Conservation (phyloP, 1,140 invertebrate genomes). For the Trachymyrmex septentrionalis region DNA sequence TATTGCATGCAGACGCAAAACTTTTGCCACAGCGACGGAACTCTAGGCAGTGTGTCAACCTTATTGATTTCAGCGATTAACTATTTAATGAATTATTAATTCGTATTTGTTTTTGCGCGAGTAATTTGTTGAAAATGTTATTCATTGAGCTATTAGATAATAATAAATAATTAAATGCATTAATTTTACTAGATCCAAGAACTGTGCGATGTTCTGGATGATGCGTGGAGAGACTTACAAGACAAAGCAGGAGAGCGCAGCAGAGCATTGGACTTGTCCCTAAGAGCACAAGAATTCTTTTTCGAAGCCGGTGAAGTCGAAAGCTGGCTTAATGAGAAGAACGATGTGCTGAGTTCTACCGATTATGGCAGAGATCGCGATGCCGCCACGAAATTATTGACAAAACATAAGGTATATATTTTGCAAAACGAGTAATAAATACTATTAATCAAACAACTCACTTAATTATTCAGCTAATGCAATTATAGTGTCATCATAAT, state of each 20-base stretch:
- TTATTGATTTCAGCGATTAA: background rate
- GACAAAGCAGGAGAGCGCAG: conserved; percentile 91
- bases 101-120: conserved; percentile 25
- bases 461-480: background rate
- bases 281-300: conserved; percentile 96
- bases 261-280: conserved; percentile 93
- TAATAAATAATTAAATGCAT: conserved; percentile 26
- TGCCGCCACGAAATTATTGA: conserved; percentile 95
- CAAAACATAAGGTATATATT: conserved; percentile 93
- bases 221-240: conserved; percentile 91
- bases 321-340: conserved; percentile 96
- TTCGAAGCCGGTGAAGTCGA: conserved; percentile 97
- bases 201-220: conserved; percentile 89
- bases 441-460: background rate
- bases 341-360: conserved; percentile 92
- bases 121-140: conserved; percentile 19
- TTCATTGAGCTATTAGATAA: background rate
- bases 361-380: conserved; percentile 96
- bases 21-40: conserved; percentile 19
- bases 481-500: background rate
- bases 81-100: conserved; percentile 33
- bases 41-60: conserved; percentile 19
- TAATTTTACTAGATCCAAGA: conserved; percentile 87
- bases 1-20: conserved; percentile 46
- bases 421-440: background rate